Conservation (phyloP, 2,797 vertebrate genomes). For the Etheostoma nigrum region DNA sequence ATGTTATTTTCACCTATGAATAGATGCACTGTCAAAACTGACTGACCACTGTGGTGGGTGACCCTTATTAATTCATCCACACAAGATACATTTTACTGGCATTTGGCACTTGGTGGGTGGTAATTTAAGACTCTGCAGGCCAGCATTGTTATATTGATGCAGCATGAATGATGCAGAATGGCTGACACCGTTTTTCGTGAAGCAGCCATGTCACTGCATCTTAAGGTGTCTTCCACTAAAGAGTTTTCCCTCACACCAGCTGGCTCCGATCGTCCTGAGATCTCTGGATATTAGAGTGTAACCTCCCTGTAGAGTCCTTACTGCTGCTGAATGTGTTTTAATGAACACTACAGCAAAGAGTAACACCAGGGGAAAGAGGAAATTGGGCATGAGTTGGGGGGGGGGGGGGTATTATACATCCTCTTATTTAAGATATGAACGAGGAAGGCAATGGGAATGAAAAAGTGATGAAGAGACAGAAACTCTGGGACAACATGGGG, state of each 20-base stretch:
- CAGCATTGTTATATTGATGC: constrained; percentile 66
- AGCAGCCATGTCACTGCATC: constrained; percentile 48
- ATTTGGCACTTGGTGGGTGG: constrained; percentile 63
- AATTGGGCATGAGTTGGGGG: constrained; percentile 58
- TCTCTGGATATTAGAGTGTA: constrained; percentile 65
- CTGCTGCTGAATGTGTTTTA: constrained; percentile 75
- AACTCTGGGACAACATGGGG: constrained; percentile 55
- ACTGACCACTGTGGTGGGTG: constrained; percentile 61
- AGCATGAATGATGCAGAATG: constrained; percentile 55
- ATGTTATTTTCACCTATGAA: constrained; percentile 37
- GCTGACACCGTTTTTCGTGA: constrained; percentile 36
- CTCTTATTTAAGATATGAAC: constrained; percentile 67
- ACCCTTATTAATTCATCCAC: constrained; percentile 62
- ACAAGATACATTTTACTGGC: constrained; percentile 56
- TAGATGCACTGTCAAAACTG: constrained; percentile 46
- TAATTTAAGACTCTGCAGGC: constrained; percentile 55
- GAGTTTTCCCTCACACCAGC: constrained; percentile 5
- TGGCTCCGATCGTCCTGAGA: constrained; percentile 44
- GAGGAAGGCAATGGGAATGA: constrained; percentile 43
- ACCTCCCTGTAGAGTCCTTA: constrained; percentile 68
- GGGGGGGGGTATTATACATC: constrained; percentile 45
- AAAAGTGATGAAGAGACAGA: constrained; percentile 77
- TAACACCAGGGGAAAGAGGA: constrained; percentile 74
- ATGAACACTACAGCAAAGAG: constrained; percentile 74
- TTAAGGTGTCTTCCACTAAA: constrained; percentile 38